Percentiles rank a stretch among this genome's conserved stretches.
Conservation (phyloP, 2,113 vertebrate species). For the Vulpes lagopus region DNA sequence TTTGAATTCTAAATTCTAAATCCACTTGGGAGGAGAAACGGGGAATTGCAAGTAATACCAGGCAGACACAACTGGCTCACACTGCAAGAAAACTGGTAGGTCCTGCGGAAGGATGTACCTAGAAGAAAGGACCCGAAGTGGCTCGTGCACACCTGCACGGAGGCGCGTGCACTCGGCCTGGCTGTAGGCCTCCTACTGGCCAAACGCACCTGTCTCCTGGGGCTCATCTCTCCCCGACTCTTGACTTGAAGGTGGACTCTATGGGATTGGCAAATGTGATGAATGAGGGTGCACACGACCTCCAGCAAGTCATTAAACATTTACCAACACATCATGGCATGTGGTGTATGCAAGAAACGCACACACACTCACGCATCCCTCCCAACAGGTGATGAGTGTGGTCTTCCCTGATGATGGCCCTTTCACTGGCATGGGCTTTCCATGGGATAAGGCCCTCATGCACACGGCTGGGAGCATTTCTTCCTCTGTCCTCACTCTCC, state of each 20-base stretch:
- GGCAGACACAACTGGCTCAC: background rate
- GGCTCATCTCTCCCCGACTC: background rate
- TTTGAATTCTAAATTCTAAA: background rate
- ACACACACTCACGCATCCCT: background rate
- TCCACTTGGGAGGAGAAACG: background rate
- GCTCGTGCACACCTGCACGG: no score
- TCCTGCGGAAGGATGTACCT: accelerated
- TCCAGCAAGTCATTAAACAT: background rate
- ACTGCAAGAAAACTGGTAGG: background rate
- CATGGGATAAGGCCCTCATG: accelerated
- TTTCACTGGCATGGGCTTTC: background rate
- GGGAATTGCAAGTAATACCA: background rate
- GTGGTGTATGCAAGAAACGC: background rate
- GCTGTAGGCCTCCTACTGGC: no score
- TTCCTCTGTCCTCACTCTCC: background rate
- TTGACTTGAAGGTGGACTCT: background rate
- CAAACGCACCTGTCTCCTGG: background rate
- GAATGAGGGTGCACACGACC: accelerated
- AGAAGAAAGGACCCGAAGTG: background rate
- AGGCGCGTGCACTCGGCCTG: no score
- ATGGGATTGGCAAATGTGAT: background rate
- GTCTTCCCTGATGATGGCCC: no score
- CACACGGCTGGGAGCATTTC: accelerated
- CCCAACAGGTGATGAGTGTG: background rate
- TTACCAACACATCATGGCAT: background rate